Conservation (phyloP, 2,888 invertebrate genomes). For the Chesias legatella region DNA sequence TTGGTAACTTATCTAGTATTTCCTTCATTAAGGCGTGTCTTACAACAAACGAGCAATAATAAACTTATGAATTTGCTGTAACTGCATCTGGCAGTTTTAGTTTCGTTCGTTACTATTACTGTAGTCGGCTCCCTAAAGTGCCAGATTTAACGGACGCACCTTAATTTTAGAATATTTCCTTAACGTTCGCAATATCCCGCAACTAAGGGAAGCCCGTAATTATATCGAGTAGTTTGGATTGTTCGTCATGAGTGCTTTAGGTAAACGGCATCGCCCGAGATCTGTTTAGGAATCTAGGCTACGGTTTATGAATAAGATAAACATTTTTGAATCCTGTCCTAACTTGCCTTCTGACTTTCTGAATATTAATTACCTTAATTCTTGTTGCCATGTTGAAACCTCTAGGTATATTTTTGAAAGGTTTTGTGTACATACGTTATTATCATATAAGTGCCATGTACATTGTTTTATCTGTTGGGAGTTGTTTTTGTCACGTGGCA, state of each 20-base stretch:
- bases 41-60: slow-evolving; percentile 43
- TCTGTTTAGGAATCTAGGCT: slow-evolving; percentile 1
- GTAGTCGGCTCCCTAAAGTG: too few species aligned
- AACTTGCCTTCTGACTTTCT: slow-evolving; percentile 37
- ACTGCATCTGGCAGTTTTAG: slow-evolving; percentile 43
- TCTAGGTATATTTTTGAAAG: slow-evolving; percentile 10
- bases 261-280: slow-evolving; percentile 2
- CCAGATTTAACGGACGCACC: too few species aligned
- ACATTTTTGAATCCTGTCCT: slow-evolving; percentile 27
- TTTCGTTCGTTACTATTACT: slow-evolving; percentile 25
- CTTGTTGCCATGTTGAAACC: slow-evolving; percentile 9
- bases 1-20: slow-evolving; percentile 1
- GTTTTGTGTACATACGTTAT: slow-evolving; percentile 20
- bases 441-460: slow-evolving; percentile 42
- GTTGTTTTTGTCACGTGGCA: slow-evolving; percentile 6
- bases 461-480: slow-evolving; percentile 25
- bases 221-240: not conserved
- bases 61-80: slow-evolving; percentile 44
- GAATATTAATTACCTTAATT: slow-evolving; percentile 11
- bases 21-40: slow-evolving; percentile 30
- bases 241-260: slow-evolving; percentile 2
- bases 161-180: too few species aligned
- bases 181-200: too few species aligned
- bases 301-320: slow-evolving; percentile 1
- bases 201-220: too few species aligned